Conservation (phyloP, 2,113 vertebrate genomes). For the Mobula birostris region DNA sequence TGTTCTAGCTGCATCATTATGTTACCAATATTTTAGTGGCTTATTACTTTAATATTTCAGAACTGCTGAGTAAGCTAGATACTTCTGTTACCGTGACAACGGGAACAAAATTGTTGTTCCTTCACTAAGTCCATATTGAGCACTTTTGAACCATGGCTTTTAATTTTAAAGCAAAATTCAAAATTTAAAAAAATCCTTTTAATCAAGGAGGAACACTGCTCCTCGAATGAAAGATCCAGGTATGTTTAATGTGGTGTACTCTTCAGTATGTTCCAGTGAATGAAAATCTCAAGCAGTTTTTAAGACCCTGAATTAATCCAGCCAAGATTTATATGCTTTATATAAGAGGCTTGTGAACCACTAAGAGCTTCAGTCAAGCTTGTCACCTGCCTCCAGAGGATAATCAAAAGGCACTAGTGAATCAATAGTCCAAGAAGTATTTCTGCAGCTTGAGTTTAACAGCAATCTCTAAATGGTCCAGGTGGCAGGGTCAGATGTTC, state of each 20-base stretch:
- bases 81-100: neutral
- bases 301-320: slow-evolving; percentile 58
- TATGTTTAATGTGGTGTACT: neutral
- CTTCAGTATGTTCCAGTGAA: neutral
- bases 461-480: slow-evolving; percentile 66
- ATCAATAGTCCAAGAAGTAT: slow-evolving; percentile 72
- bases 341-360: slow-evolving; percentile 75
- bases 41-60: neutral
- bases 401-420: slow-evolving; percentile 73
- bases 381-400: slow-evolving; percentile 63
- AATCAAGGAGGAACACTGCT: neutral
- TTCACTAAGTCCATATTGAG: neutral
- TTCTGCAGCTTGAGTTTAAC: slow-evolving; percentile 71
- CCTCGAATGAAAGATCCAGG: neutral
- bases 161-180: neutral
- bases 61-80: neutral
- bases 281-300: neutral
- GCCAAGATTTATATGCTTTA: slow-evolving; percentile 74
- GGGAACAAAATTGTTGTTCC: neutral
- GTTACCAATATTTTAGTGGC: no score
- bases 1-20: neutral
- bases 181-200: no score
- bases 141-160: slow-evolving; percentile 18
- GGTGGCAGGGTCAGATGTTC: slow-evolving; percentile 74
- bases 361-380: slow-evolving; percentile 60